These are phyloP conservation scores for Aptenodytes forsteri DNA, from an alignment of 2,113 vertebrate genomes.

Conservation along the genomic window DNA sequence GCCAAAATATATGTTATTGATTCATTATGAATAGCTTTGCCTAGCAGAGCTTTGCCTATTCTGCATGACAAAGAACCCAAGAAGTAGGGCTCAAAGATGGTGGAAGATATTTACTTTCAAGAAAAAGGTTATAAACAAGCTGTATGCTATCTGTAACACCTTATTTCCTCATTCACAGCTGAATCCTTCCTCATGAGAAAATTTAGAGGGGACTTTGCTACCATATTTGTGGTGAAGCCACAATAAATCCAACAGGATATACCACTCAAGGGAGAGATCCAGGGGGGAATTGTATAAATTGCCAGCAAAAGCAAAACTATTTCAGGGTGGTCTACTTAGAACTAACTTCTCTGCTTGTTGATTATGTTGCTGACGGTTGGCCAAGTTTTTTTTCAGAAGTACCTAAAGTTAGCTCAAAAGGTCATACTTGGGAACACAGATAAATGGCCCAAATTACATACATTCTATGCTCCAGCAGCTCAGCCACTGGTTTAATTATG, in stretches of 20 bases:
- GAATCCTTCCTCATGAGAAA: slow-evolving; percentile 11
- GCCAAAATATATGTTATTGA: background rate
- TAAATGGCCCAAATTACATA: background rate
- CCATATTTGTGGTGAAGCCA: slow-evolving; percentile 23
- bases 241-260: slow-evolving; percentile 51
- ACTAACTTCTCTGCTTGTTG: slow-evolving; percentile 13
- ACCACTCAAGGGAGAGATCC: slow-evolving; percentile 7
- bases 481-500: background rate
- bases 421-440: background rate
- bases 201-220: background rate
- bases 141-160: background rate
- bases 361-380: slow-evolving; percentile 24
- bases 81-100: background rate
- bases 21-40: background rate
- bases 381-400: slow-evolving; percentile 33
- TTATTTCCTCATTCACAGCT: slow-evolving; percentile 1
- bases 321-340: slow-evolving; percentile 51
- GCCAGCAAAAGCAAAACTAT: slow-evolving; percentile 50
- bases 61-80: background rate
- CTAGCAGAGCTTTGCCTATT: background rate
- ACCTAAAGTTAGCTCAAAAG: slow-evolving; percentile 48
- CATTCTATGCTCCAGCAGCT: background rate
- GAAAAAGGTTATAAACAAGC: background rate
- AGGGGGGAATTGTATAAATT: background rate
- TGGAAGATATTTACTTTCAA: background rate